phyloP scores from a whole-genome alignment of 2,888 invertebrate species.

The Sycophila texana region DNA sequence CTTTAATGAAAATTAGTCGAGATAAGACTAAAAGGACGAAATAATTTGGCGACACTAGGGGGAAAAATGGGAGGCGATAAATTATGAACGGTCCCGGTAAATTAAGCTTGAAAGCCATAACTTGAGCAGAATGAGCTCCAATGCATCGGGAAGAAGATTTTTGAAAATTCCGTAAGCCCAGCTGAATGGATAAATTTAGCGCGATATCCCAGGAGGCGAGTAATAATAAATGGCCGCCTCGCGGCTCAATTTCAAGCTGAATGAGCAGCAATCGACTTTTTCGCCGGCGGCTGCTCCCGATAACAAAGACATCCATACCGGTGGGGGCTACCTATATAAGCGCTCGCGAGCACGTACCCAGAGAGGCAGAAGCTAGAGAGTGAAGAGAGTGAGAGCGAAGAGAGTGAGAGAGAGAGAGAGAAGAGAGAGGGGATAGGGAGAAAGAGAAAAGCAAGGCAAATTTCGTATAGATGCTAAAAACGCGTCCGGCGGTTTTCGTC shows the following conservation, averaged over 20 bases:
- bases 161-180: background rate
- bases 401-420: background rate
- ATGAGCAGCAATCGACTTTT: slow-evolving; percentile 48
- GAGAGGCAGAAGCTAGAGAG: background rate
- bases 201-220: slow-evolving; percentile 15
- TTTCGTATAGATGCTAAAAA: slow-evolving; percentile 24
- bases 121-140: background rate
- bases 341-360: background rate
- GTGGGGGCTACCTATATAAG: background rate
- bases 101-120: too few species aligned
- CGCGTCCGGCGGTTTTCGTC: slow-evolving; percentile 40
- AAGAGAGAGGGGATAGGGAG: background rate
- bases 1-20: too few species aligned
- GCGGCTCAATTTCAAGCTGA: slow-evolving; percentile 39
- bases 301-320: background rate
- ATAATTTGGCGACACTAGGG: too few species aligned
- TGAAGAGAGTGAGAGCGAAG: background rate
- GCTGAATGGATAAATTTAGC: slow-evolving; percentile 6
- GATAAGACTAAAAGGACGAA: too few species aligned
- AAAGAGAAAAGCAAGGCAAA: background rate
- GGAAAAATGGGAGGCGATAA: too few species aligned
- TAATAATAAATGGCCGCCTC: slow-evolving; percentile 20
- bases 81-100: too few species aligned
- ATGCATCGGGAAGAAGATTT: slow-evolving; percentile 4
- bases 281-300: slow-evolving; percentile 26